Evolutionary conservation across 2,888 invertebrate species (phyloP).

Genomic region (Drosophila sordidula): DNA sequence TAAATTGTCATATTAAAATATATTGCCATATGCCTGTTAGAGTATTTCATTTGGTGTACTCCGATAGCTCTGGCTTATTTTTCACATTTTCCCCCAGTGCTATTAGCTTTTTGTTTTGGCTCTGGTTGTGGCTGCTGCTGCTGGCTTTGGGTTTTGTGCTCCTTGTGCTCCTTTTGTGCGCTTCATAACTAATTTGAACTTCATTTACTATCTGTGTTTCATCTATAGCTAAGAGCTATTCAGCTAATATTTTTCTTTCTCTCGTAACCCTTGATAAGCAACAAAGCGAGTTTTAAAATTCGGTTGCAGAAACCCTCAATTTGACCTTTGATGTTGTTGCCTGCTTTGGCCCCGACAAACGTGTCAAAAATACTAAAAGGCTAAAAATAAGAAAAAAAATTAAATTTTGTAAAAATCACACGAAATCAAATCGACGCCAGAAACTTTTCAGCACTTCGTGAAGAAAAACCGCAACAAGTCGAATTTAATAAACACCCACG

Average conservation of each 20-base stretch:
- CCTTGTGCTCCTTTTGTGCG: conserved; percentile 44
- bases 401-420: conserved; percentile 56
- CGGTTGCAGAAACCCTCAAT: not conserved
- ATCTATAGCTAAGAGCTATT: conserved; percentile 28
- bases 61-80: not conserved
- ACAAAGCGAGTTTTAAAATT: conserved; percentile 22
- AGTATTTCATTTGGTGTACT: not conserved
- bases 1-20: too few species aligned
- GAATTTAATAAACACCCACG: conserved; percentile 64
- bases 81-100: conserved; percentile 14
- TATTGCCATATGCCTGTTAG: not conserved
- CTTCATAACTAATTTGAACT: conserved; percentile 77
- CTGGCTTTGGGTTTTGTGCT: conserved; percentile 31
- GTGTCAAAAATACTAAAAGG: conserved; percentile 49
- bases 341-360: conserved; percentile 28
- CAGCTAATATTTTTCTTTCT: conserved; percentile 23
- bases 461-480: conserved; percentile 61
- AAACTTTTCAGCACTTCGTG: conserved; percentile 42
- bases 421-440: conserved; percentile 53
- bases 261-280: conserved; percentile 26
- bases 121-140: conserved; percentile 29
- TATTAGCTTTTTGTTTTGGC: conserved; percentile 26
- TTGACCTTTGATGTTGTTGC: conserved; percentile 34
- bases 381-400: conserved; percentile 22
- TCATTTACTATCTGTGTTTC: conserved; percentile 67